These are phyloP conservation scores for Phataginus tricuspis DNA, from an alignment of 2,797 vertebrate genomes.

Conservation along the genomic window DNA sequence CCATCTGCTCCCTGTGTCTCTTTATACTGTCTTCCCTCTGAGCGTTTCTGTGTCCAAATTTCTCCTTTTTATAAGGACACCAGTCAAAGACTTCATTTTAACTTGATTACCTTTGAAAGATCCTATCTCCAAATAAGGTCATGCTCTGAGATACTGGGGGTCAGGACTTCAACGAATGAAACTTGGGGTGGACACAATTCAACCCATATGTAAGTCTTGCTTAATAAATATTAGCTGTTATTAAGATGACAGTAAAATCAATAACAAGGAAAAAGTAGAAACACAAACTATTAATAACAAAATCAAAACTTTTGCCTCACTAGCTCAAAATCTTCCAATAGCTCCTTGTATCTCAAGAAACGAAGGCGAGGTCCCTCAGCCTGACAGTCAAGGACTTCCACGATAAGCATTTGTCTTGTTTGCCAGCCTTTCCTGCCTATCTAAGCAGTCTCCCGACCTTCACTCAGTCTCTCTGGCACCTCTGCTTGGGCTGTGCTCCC, in stretches of 20 bases:
- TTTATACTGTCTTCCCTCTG: background rate
- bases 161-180: background rate
- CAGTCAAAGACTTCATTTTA: background rate
- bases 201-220: background rate
- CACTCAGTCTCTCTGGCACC: background rate
- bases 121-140: background rate
- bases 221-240: background rate
- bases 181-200: background rate
- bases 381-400: background rate
- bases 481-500: background rate
- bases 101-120: background rate
- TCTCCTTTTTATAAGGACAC: background rate
- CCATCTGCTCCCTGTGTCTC: background rate
- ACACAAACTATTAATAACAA: background rate
- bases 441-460: background rate
- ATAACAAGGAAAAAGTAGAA: constrained; percentile 9
- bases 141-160: background rate
- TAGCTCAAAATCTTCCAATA: background rate
- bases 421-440: background rate
- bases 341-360: background rate
- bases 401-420: background rate
- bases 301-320: background rate
- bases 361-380: background rate
- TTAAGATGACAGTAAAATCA: background rate
- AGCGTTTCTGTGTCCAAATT: background rate